phyloP scores from a whole-genome alignment of 2,113 vertebrate species.

The Daboia siamensis region DNA sequence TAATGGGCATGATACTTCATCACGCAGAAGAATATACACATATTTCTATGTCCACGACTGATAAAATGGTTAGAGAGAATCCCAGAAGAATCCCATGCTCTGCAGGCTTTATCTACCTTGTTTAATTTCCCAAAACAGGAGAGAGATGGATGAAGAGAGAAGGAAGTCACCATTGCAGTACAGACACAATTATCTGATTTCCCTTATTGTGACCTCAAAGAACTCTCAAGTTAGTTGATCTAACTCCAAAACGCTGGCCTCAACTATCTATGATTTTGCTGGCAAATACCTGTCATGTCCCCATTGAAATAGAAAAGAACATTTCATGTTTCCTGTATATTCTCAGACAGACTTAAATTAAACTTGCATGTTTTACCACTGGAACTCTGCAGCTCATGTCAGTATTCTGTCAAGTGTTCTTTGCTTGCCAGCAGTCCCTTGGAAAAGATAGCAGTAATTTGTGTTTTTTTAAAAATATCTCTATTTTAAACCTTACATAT shows the following conservation, averaged over 20 bases:
- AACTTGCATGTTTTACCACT: background rate
- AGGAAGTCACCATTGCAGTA: background rate
- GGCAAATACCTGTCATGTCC: background rate
- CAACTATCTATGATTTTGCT: background rate
- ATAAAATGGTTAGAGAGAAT: background rate
- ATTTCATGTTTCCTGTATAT: background rate
- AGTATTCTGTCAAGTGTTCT: slow-evolving; percentile 19
- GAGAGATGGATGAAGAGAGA: background rate
- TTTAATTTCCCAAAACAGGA: background rate
- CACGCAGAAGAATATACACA: background rate
- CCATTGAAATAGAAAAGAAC: background rate
- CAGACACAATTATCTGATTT: background rate
- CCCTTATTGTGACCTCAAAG: background rate
- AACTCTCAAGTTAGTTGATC: background rate
- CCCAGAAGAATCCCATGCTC: background rate
- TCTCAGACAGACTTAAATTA: background rate
- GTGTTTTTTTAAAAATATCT: slow-evolving; percentile 51
- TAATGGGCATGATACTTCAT: background rate
- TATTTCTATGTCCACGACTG: background rate
- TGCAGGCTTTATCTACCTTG: background rate
- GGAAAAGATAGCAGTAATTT: slow-evolving; percentile 48
- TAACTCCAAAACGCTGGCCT: background rate
- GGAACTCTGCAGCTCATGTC: slow-evolving; percentile 9
- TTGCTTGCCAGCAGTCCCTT: slow-evolving; percentile 35
- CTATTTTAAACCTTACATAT: slow-evolving; percentile 57